phyloP scores from a whole-genome alignment of 2,888 invertebrate species.

The Ichneumon xanthorius region DNA sequence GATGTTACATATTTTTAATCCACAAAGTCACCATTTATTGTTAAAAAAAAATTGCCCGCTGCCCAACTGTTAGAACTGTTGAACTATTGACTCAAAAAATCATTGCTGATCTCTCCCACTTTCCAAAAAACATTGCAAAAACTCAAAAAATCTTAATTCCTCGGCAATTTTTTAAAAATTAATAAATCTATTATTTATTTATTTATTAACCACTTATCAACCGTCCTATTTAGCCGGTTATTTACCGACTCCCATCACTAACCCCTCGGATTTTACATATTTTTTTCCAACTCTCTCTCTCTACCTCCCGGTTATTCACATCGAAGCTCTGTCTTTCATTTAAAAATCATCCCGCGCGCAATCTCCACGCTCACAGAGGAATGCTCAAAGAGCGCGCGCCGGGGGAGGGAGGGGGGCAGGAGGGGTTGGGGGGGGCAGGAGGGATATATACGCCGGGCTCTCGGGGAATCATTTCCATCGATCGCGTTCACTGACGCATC shows the following conservation, averaged over 20 bases:
- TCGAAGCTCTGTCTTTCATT: slow-evolving; percentile 16
- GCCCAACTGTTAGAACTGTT: too few relatives aligned
- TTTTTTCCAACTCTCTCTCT: slow-evolving; percentile 4
- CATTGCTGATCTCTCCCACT: too few relatives aligned
- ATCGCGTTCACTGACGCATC: slow-evolving; percentile 75
- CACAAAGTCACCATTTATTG: background rate
- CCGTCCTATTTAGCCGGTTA: background rate
- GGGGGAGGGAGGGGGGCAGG: background rate
- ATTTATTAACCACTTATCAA: background rate
- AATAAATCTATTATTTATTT: background rate
- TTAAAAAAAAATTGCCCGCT: background rate
- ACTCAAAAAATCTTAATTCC: background rate
- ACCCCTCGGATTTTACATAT: background rate
- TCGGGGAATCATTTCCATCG: slow-evolving; percentile 80
- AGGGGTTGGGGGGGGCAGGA: background rate
- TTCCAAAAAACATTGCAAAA: too few relatives aligned
- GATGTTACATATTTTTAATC: background rate
- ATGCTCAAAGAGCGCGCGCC: slow-evolving; percentile 68
- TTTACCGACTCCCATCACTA: background rate
- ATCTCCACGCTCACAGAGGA: slow-evolving; percentile 48
- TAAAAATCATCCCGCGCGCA: slow-evolving; percentile 41
- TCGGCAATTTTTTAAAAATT: background rate
- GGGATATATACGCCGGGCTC: slow-evolving; percentile 57
- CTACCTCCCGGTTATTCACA: slow-evolving; percentile 14
- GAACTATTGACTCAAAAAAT: too few relatives aligned